Evolutionary conservation across 1,140 invertebrate species (phyloP).

Genomic region (Argopecten irradians): DNA sequence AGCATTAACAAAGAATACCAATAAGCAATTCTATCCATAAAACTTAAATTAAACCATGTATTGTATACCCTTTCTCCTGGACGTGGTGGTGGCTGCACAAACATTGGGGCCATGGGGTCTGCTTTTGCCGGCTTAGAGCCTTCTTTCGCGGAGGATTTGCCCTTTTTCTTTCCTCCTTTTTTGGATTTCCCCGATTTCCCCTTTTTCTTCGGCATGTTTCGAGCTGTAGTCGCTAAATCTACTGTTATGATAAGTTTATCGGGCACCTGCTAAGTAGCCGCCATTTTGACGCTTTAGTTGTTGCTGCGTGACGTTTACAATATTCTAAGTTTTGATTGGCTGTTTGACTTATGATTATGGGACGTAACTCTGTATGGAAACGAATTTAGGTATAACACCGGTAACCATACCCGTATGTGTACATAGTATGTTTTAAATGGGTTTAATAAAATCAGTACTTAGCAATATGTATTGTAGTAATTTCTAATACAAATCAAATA

Average conservation of each 20-base stretch:
- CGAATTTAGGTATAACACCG: too few relatives aligned
- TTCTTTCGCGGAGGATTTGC: slow-evolving; percentile 48
- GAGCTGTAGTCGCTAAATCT: background rate
- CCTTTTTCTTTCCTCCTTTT: slow-evolving; percentile 60
- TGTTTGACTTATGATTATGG: background rate
- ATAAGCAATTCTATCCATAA: background rate
- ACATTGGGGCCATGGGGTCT: slow-evolving; percentile 59
- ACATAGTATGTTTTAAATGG: too few relatives aligned
- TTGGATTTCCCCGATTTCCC: slow-evolving; percentile 59
- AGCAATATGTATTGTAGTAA: too few relatives aligned
- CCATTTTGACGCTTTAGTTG: slow-evolving; percentile 61
- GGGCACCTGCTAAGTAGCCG: slow-evolving; percentile 47
- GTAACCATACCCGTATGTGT: too few relatives aligned
- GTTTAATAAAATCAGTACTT: too few relatives aligned
- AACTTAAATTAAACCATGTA: background rate
- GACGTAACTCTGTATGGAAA: background rate
- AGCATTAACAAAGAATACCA: background rate
- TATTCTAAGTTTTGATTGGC: background rate
- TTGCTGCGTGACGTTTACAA: slow-evolving; percentile 48
- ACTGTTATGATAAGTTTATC: background rate
- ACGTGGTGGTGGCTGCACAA: slow-evolving; percentile 60
- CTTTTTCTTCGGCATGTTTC: slow-evolving; percentile 65
- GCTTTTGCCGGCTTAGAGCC: slow-evolving; percentile 37
- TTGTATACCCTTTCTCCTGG: slow-evolving; percentile 66
- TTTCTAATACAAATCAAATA: too few relatives aligned